phyloP scores from a whole-genome alignment of 2,113 vertebrate species.

The Climacteris rufus region DNA sequence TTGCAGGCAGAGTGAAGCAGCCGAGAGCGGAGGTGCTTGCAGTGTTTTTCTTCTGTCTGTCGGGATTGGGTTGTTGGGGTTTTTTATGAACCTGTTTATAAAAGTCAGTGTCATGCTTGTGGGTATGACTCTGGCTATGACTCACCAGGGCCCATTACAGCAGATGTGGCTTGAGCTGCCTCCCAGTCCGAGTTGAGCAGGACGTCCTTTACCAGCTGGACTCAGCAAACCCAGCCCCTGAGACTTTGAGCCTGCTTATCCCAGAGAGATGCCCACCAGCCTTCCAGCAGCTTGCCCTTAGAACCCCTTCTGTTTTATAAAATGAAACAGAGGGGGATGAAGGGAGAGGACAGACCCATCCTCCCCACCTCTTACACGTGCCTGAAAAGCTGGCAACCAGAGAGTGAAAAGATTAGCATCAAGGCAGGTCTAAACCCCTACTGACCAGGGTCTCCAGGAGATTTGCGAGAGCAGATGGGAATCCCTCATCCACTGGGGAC shows the following conservation, averaged over 20 bases:
- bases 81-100: neutral
- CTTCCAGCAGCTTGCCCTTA: neutral
- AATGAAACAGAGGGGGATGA: neutral
- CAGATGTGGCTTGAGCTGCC: neutral
- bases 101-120: neutral
- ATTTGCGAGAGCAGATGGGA: neutral
- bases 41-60: neutral
- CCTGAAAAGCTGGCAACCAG: neutral
- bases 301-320: neutral
- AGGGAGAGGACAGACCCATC: neutral
- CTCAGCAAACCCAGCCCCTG: accelerated
- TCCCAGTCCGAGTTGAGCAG: neutral
- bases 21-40: accelerated
- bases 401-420: neutral
- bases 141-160: neutral
- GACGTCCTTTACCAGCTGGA: accelerated
- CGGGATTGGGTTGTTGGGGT: neutral
- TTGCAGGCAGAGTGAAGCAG: neutral
- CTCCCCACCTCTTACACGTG: accelerated
- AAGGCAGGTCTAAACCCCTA: neutral
- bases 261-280: neutral
- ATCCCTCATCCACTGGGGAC: neutral
- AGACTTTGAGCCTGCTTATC: neutral
- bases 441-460: neutral
- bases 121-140: neutral